Percentiles rank a stretch among this genome's conserved stretches.
These are phyloP conservation scores for Pachliopta kotzebuea DNA, from an alignment of 2,888 invertebrate genomes.

Conservation along the genomic window DNA sequence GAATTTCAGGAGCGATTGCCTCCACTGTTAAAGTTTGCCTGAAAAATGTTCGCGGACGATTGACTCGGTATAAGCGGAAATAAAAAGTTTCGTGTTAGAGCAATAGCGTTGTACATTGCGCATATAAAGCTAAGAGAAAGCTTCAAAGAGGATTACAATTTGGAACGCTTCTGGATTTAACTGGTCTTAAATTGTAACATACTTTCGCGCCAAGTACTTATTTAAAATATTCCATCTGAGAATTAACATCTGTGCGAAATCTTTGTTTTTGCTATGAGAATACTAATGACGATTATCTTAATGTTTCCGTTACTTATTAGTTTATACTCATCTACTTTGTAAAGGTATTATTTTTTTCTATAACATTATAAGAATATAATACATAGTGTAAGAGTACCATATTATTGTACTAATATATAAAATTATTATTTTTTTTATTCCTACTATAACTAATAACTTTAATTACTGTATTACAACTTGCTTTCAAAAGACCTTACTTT, in stretches of 20 bases:
- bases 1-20: constrained; percentile 81
- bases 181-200: constrained; percentile 58
- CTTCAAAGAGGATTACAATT: constrained; percentile 65
- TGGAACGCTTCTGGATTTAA: constrained; percentile 57
- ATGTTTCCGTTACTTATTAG: no score
- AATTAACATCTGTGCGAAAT: neutral
- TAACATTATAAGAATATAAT: no score
- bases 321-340: no score
- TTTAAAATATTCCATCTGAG: constrained; percentile 47
- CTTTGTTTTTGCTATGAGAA: no score
- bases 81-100: constrained; percentile 79
- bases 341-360: no score
- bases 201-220: constrained; percentile 54
- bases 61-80: constrained; percentile 80
- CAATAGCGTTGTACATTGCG: constrained; percentile 73
- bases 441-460: no score
- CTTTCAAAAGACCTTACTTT: no score
- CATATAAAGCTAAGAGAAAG: constrained; percentile 70
- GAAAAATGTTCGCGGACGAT: constrained; percentile 80
- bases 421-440: no score
- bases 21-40: constrained; percentile 80
- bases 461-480: no score
- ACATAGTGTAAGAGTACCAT: no score
- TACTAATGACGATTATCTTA: no score
- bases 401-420: no score